Percentiles rank a stretch among this genome's conserved stretches.
Evolutionary conservation across 2,888 invertebrate species (phyloP).

Genomic region (Drosophila eohydei): DNA sequence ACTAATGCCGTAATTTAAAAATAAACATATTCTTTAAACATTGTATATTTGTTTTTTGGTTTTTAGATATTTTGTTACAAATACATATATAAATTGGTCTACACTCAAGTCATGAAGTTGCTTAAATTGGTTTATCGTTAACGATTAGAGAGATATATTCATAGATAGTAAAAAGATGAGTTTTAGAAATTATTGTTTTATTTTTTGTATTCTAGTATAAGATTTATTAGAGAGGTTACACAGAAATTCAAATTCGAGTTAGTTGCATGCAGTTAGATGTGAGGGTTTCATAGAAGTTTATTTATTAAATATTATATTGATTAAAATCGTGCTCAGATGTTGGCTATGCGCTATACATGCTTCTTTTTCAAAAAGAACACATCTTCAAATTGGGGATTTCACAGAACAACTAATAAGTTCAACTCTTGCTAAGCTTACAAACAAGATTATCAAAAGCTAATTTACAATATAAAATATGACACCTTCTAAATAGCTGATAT

Average conservation of each 20-base stretch:
- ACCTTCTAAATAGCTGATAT: constrained; percentile 22
- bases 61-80: constrained; percentile 31
- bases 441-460: constrained; percentile 22
- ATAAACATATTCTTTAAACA: constrained; percentile 38
- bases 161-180: constrained; percentile 36
- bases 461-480: constrained; percentile 40
- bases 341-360: constrained; percentile 19
- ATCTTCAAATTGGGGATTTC: constrained; percentile 8
- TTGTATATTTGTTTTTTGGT: constrained; percentile 37
- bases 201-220: constrained; percentile 15
- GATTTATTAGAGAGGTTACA: constrained; percentile 57
- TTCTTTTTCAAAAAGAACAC: not conserved
- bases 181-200: constrained; percentile 25
- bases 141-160: constrained; percentile 37
- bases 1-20: constrained; percentile 62
- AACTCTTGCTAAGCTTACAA: constrained; percentile 16
- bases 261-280: constrained; percentile 72
- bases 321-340: constrained; percentile 39
- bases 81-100: constrained; percentile 63
- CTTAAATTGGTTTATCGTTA: constrained; percentile 67
- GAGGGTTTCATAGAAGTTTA: constrained; percentile 36
- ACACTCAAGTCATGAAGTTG: constrained; percentile 67
- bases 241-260: constrained; percentile 77
- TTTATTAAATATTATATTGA: constrained; percentile 19
- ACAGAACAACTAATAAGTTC: not conserved